Conservation (phyloP, 2,888 invertebrate genomes). For the Drosophila rubida region DNA sequence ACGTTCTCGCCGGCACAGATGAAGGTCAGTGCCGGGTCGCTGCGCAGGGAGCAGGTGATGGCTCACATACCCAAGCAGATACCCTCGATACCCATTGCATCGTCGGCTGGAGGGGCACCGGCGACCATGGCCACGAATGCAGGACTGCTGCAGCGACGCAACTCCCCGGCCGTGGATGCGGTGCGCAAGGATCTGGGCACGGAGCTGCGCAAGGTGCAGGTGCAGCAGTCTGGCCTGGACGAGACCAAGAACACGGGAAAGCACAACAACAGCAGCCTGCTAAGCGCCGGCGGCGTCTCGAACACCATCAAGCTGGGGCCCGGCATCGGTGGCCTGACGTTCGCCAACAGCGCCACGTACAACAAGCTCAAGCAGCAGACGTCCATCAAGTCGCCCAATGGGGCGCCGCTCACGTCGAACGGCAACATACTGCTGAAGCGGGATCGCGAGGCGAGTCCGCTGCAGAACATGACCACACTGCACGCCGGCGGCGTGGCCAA, state of each 20-base stretch:
- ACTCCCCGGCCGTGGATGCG: slow-evolving; percentile 83
- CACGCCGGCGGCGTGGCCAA: slow-evolving; percentile 41
- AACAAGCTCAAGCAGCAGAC: slow-evolving; percentile 84
- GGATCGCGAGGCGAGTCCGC: slow-evolving; percentile 82
- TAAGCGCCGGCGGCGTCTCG: slow-evolving; percentile 52
- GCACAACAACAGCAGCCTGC: slow-evolving; percentile 32
- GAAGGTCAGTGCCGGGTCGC: slow-evolving; percentile 86
- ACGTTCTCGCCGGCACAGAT: slow-evolving; percentile 90
- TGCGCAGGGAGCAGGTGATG: slow-evolving; percentile 78
- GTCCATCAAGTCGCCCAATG: slow-evolving; percentile 69
- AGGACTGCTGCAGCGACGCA: slow-evolving; percentile 79
- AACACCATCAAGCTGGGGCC: slow-evolving; percentile 84
- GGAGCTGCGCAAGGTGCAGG: slow-evolving; percentile 84
- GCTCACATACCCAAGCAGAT: slow-evolving; percentile 81
- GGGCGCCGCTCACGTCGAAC: slow-evolving; percentile 71
- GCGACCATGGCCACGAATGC: slow-evolving; percentile 79
- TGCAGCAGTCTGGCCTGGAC: slow-evolving; percentile 38
- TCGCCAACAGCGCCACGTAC: slow-evolving; percentile 84
- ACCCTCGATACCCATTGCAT: slow-evolving; percentile 60
- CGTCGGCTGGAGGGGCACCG: slow-evolving; percentile 69
- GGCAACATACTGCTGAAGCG: slow-evolving; percentile 79
- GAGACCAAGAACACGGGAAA: slow-evolving; percentile 44
- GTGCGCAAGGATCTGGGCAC: slow-evolving; percentile 89
- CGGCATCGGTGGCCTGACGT: slow-evolving; percentile 84
- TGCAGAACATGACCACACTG: slow-evolving; percentile 75